Evolutionary conservation across 2,113 vertebrate species (phyloP), one percentile per base, ranked within the genome.

Genomic region (Chauna torquata): DNA sequence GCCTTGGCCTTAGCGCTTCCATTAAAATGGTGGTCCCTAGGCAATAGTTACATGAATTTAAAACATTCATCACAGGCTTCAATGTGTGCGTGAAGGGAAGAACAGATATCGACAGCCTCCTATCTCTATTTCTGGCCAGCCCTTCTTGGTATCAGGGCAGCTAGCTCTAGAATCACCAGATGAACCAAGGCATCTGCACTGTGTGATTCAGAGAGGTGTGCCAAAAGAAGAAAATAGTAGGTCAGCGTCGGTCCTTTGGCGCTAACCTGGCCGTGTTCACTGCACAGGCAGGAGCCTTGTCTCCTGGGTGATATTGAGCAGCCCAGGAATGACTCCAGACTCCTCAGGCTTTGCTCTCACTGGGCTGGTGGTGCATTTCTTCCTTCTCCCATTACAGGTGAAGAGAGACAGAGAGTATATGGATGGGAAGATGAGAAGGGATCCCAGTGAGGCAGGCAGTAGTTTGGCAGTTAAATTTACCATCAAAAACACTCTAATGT

Each of bases 401-500:
- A 94, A 86, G 86, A 74, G 79, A 95, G 92, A 94, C 86, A 80
- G 76, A 47, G 57, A 93, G 22, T 54, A 45, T 65, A 50, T 28
- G 80, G 88, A 79, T 81, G 64, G 2, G 5, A 89, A 95, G 89
- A 95, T 72, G 45, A 82, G 50, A 96, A 97, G 86, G 83, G 36
- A 86, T 86, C 77, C 86, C 77, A 83, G 77, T 9, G 84, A 95
- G 69, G 75, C 75, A 86, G 79, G 64, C 91, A 90, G 81, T 55
- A 90, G 69, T 78, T 92, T 81, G 94, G 85, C 90, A 94, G 85
- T 94, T 95, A 96, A 93, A 90, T 92, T 97, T 96, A 89, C 93
- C 89, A 95, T 86, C 82, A 86, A 90, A 94, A 88, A 17, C 69
- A 86, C 28, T 74, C 64, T 74, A 54, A 97, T 66, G 52, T 93